Evolutionary conservation across 2,888 invertebrate species (phyloP).

Genomic region (Galerucella pusilla): DNA sequence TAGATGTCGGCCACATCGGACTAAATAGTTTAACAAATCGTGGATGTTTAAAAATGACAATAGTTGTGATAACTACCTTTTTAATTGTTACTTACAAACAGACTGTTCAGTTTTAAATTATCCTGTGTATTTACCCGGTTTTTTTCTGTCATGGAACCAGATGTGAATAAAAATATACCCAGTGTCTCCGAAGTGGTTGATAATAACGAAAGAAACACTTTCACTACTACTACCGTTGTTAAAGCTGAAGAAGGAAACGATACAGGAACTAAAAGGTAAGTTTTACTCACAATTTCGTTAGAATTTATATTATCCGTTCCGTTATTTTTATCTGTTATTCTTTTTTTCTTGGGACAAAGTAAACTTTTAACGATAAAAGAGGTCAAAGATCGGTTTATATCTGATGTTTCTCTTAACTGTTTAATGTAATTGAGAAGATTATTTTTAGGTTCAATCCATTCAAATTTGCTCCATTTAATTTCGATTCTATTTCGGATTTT

Average conservation of each 20-base stretch:
- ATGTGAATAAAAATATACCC: constrained; percentile 25
- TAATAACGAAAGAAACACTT: constrained; percentile 18
- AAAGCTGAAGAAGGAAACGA: constrained; percentile 15
- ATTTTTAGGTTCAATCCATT: not conserved
- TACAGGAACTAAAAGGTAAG: constrained; percentile 8
- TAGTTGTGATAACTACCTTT: constrained; percentile 13
- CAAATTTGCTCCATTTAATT: not conserved
- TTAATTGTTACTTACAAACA: constrained; percentile 10
- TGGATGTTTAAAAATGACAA: constrained; percentile 18
- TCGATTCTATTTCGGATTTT: not conserved
- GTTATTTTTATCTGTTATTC: constrained; percentile 1
- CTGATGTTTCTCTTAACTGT: constrained; percentile 5
- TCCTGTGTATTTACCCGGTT: constrained; percentile 9
- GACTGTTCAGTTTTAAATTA: constrained; percentile 18
- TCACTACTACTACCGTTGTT: not conserved
- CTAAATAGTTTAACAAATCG: not conserved
- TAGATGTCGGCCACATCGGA: not conserved
- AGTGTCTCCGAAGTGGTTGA: constrained; percentile 28
- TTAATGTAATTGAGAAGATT: not conserved
- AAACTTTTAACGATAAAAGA: constrained; percentile 9
- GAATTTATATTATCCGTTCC: not conserved
- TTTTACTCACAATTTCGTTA: not conserved
- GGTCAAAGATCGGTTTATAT: constrained; percentile 4
- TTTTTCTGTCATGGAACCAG: constrained; percentile 20
- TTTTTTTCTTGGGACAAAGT: not conserved